Conservation (phyloP, 1,140 invertebrate genomes). For the Araneus ventricosus region DNA sequence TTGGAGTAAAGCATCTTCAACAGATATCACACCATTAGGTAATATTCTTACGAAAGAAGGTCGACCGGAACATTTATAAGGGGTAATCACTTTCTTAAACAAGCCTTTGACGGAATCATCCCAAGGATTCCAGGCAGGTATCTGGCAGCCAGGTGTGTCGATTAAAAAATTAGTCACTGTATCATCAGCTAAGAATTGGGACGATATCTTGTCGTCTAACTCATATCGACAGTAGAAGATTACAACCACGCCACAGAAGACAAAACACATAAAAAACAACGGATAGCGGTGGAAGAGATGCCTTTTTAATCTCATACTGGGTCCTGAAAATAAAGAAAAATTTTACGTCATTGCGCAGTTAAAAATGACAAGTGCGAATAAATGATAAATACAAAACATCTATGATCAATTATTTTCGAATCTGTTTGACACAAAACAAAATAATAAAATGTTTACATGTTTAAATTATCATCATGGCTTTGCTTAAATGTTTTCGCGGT, state of each 20-base stretch:
- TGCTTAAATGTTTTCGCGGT: no score
- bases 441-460: no score
- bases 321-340: constrained; percentile 30
- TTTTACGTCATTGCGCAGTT: neutral
- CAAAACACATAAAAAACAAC: constrained; percentile 50
- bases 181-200: constrained; percentile 27
- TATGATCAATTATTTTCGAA: no score
- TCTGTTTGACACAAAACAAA: no score
- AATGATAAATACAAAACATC: neutral
- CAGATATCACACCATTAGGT: constrained; percentile 35
- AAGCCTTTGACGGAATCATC: constrained; percentile 85
- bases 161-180: constrained; percentile 80
- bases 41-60: constrained; percentile 55
- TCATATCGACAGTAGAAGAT: constrained; percentile 31
- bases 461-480: no score
- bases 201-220: constrained; percentile 14
- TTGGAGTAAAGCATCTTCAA: constrained; percentile 67
- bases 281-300: constrained; percentile 23
- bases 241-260: constrained; percentile 18
- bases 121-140: constrained; percentile 87
- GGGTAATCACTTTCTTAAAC: constrained; percentile 79
- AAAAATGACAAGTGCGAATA: neutral
- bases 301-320: constrained; percentile 15
- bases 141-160: constrained; percentile 87
- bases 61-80: constrained; percentile 55